These are phyloP conservation scores for Columba livia DNA, from an alignment of 2,113 vertebrate genomes.

Conservation along the genomic window DNA sequence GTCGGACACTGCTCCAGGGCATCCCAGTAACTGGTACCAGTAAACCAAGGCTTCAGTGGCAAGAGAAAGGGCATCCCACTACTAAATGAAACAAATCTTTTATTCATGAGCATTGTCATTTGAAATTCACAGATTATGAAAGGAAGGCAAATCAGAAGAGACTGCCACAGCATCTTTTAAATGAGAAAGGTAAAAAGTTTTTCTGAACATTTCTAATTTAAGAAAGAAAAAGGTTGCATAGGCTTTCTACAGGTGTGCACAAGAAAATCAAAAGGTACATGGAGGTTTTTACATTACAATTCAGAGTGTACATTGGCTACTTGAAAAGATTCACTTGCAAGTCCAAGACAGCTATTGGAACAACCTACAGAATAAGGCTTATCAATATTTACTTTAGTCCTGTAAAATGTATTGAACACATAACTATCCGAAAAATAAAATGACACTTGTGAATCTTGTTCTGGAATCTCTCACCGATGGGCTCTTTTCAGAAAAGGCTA, in stretches of 20 bases:
- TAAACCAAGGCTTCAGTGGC: background rate
- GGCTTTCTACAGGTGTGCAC: slow-evolving; percentile 61
- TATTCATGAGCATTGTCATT: slow-evolving; percentile 50
- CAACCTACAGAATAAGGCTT: slow-evolving; percentile 52
- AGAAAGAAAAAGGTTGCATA: slow-evolving; percentile 68
- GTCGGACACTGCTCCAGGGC: fast-evolving
- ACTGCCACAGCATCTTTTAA: slow-evolving; percentile 64
- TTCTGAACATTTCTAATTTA: slow-evolving; percentile 37
- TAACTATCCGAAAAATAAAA: slow-evolving; percentile 1
- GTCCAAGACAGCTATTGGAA: slow-evolving; percentile 35
- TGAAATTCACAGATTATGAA: slow-evolving; percentile 48
- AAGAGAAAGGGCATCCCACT: slow-evolving; percentile 25
- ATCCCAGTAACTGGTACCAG: background rate
- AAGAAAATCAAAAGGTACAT: slow-evolving; percentile 18
- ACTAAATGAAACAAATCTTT: slow-evolving; percentile 55
- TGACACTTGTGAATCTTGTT: background rate
- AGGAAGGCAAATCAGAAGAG: slow-evolving; percentile 65
- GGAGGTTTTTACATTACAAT: slow-evolving; percentile 51
- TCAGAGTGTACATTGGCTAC: slow-evolving; percentile 35
- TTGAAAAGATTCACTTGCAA: slow-evolving; percentile 24
- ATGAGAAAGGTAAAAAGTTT: slow-evolving; percentile 52
- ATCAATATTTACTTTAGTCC: slow-evolving; percentile 10
- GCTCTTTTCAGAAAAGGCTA: background rate
- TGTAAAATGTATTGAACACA: background rate
- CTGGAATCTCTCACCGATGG: background rate